Base-by-base conservation (phyloP, 2,888 invertebrate genomes). In the Helleia helle region DNA sequence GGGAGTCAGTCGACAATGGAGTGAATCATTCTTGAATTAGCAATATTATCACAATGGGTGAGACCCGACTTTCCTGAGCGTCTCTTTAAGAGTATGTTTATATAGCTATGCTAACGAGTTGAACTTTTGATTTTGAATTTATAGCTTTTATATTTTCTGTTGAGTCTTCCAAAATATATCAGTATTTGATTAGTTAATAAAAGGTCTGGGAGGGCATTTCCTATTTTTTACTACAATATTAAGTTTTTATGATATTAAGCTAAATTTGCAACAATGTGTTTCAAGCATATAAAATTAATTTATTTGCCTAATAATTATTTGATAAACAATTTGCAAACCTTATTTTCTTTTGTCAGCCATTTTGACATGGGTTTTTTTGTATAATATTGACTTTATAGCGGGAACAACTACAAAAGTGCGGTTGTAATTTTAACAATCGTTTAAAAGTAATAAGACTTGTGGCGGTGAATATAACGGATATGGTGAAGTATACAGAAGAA, bases 181-280 rank as follows among this genome's bases (percentile, higher is more conserved):
- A 75, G 68, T 76, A 71, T 71, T 71, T 57, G 49, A 55, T 52
- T 56, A 57, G 58, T 55, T 52, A 52, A 59, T 49, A 49, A 44
- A 50, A 50, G 59, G 62, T 54, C 59, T 59, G 64, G 71, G 76
- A 67, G 81, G 79, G 79, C 71, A 65, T 72, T 79, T 81, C 81
- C 77, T 79, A 75, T 69, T 66, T 69, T 66, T 59, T 71, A 64
- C 65, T 71, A 76, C 71, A 71, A 70, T 73, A 71, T 74, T 76
- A 75, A 73, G 73, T 74, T 79, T 70, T 40, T 34, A 26, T 30
- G 31, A 25, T 40, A 30, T 24, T 40, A 31, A 31, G n/a, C 12
- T 14, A 25, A 15, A 7, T 9, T 12, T 9, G 30, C 6, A 34
- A 18, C 27, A 40, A 15, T 36, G 40, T 36, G 40, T 36, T 40